Base-by-base conservation (phyloP, 2,797 vertebrate species). In the Lemur catta region DNA sequence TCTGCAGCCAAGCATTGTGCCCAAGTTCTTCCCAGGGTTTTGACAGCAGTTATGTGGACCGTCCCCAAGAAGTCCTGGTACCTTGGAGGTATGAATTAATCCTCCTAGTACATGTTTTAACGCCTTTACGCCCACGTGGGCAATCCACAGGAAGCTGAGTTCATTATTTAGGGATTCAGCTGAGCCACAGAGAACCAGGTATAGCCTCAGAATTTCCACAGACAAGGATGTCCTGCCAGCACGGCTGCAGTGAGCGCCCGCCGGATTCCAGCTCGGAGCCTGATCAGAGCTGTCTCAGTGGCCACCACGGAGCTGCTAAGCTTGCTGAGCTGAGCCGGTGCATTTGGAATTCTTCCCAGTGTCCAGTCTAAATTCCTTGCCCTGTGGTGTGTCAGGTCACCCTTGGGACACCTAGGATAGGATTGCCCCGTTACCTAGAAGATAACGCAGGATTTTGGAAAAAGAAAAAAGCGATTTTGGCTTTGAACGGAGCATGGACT, bases 401-500 rank as follows among this genome's bases (percentile, higher is more conserved):
- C 6, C 41, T 74, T 55, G 84, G 85, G 82, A 85, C 30, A 41
- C 75, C 15, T 24, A 38, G 46, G 61, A 41, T 26, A 24, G 14
- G 61, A 63, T 11, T 30, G 8, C 17, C 33, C 33, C 2, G 2
- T 65, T 75, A 93, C 74, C 71, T 63, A 81, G 88, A 86, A 75
- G 28, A 57, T 55, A 71, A 61, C 38, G 38, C 24, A 55, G 69
- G 69, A 46, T 61, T 59, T 92, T 90, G 43, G 48, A 72, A 79
- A n/a, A 26, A 69, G 61, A 11, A 86, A 93, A 93, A 59, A 2
- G 26, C 6, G 0, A 12, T 14, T 71, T 87, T 48, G 18, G 63
- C 69, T 91, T 78, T 50, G 79, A 87, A 65, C 18, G 14, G 76
- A 87, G 75, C 50, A 4, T n/a, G 76, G 85, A 91, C 76, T 96